These are phyloP conservation scores for Cryptus viduatorius DNA, from an alignment of 2,888 invertebrate species.

Conservation along the genomic window DNA sequence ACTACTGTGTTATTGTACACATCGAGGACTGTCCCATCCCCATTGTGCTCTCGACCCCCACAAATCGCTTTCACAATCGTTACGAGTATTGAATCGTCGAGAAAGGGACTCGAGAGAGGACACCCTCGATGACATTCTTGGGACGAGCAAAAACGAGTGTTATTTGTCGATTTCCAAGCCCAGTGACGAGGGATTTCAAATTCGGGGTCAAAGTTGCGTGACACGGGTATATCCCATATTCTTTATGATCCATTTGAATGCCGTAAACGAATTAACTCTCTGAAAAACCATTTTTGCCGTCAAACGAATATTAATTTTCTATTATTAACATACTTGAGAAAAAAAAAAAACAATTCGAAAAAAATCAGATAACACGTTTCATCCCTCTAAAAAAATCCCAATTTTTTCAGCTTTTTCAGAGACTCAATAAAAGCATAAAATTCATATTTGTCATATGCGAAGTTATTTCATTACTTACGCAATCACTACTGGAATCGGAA, in stretches of 20 bases:
- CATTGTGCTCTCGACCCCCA: conserved; percentile 59
- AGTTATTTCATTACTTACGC: not conserved
- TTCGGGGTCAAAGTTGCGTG: conserved; percentile 50
- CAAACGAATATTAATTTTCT: too few relatives aligned
- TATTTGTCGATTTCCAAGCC: conserved; percentile 47
- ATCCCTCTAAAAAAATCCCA: too few relatives aligned
- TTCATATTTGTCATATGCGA: too few relatives aligned
- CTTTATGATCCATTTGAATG: not conserved
- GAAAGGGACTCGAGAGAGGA: conserved; percentile 44
- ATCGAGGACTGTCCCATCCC: conserved; percentile 53
- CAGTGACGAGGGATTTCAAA: conserved; percentile 27
- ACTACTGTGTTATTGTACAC: conserved; percentile 8
- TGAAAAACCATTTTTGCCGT: too few relatives aligned
- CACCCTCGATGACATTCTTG: conserved; percentile 67
- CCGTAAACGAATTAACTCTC: not conserved
- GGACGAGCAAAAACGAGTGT: conserved; percentile 63
- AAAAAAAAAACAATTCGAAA: too few relatives aligned
- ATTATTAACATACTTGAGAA: too few relatives aligned
- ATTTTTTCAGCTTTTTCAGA: too few relatives aligned
- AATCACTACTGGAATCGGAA: not conserved
- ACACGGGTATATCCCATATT: conserved; percentile 44
- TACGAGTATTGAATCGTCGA: conserved; percentile 60
- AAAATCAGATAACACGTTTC: too few relatives aligned
- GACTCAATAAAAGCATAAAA: too few relatives aligned
- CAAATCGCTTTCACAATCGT: conserved; percentile 60